Base-by-base conservation (phyloP, 2,888 invertebrate genomes). In the Hemithea aestivaria region DNA sequence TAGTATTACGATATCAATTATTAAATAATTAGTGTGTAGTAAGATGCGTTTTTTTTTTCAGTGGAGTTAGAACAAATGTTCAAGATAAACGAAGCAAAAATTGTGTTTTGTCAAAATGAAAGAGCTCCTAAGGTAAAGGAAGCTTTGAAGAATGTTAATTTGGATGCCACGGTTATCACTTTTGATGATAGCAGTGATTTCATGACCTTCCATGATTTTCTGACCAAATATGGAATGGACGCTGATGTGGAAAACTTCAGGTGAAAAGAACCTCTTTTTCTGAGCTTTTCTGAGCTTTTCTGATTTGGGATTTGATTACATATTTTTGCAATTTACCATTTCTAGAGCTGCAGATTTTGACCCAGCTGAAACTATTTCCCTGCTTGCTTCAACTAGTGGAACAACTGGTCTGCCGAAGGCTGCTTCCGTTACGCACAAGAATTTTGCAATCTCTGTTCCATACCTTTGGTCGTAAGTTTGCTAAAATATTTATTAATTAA, bases 351-450 rank as follows among this genome's bases (percentile, higher is more conserved):
- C 66, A 7, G 71, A 80, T 21, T 72, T 81, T n/a, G 71, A 79
- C 10, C 61, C 81, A 0, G 68, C 58, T 5, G 61, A 66, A 0
- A 62, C 76, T 0, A 51, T 62, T 7, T 71, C 66, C 0, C 56
- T 74, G 2, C 45, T 83, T 1, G 62, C 73, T 10, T 62, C 78
- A 0, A 81, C 82, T 0, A 82, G 82, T 29, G 82, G 82, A 1
- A 77, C 81, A 0, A 80, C 82, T 0, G 81, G 80, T 1, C 12
- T 69, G n/a, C 76, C 82, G 0, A 83, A 82, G 53, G 57, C 72
- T 0, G 74, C 77, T 1, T 67, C 69, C 2, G 58, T 67, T 0
- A 75, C 75, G 0, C 80, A 82, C 35, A 74, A 75, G 44, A 80
- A 75, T 37, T 55, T 77, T 9, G 50, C 58, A 1, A 53, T 68